Evolutionary conservation across 2,888 invertebrate species (phyloP).

Genomic region (Rhopalosiphum nymphaeae): DNA sequence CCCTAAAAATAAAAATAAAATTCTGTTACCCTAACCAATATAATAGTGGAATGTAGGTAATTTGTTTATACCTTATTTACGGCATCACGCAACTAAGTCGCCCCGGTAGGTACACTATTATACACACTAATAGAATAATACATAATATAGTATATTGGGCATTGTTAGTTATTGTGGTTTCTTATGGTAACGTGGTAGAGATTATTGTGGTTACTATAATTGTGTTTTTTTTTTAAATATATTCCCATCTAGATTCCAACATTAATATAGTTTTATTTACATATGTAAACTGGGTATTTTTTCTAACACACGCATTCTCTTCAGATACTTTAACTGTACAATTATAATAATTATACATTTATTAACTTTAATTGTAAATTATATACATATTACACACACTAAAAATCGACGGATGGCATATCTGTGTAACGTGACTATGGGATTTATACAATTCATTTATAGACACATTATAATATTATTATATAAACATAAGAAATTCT

Average conservation of each 20-base stretch:
- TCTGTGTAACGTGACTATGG: not conserved
- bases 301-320: not conserved
- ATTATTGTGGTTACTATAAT: not conserved
- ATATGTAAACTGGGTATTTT: not conserved
- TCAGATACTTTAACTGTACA: not conserved
- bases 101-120: no score
- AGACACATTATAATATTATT: no score
- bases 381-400: not conserved
- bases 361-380: not conserved
- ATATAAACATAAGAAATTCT: no score
- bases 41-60: no score
- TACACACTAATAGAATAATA: no score
- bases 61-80: no score
- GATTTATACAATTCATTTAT: not conserved
- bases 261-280: not conserved
- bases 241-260: not conserved
- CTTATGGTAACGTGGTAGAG: not conserved
- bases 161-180: not conserved
- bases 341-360: no score
- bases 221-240: not conserved
- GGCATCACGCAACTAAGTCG: no score
- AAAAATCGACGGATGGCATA: not conserved
- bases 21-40: no score
- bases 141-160: not conserved
- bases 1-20: no score